Conservation (phyloP, 1,140 invertebrate genomes). For the Trichonephila clavipes region DNA sequence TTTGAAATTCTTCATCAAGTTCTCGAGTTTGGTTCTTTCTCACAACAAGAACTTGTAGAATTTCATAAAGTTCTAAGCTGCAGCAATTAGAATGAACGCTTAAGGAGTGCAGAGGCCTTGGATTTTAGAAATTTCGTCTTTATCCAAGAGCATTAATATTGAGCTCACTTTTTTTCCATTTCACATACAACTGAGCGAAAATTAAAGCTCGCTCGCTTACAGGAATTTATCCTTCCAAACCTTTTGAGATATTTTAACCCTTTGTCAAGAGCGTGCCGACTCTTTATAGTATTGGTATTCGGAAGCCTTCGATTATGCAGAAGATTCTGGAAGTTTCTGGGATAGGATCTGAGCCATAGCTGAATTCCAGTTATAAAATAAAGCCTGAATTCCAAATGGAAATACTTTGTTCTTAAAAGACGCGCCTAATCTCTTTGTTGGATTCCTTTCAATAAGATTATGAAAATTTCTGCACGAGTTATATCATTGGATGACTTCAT, state of each 20-base stretch:
- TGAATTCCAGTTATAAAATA: background rate
- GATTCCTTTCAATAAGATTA: too few relatives aligned
- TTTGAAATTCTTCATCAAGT: constrained; percentile 11
- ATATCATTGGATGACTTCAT: too few relatives aligned
- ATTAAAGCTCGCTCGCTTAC: background rate
- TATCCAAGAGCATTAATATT: background rate
- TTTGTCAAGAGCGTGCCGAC: background rate
- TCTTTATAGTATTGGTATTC: constrained; percentile 9
- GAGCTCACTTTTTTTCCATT: background rate
- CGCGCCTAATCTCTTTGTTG: background rate
- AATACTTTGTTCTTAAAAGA: background rate
- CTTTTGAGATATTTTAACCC: background rate
- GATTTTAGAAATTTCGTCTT: background rate
- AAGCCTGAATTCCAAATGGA: background rate
- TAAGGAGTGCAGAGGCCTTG: background rate
- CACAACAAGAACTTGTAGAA: background rate
- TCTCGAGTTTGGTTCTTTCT: background rate
- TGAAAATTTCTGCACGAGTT: too few relatives aligned
- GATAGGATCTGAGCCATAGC: background rate
- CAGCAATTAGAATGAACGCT: background rate
- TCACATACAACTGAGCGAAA: background rate
- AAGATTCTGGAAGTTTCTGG: background rate
- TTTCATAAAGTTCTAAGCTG: background rate
- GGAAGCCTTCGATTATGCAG: background rate
- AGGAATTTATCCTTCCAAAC: background rate